These are phyloP conservation scores for Drosophila imparisetae DNA, from an alignment of 2,888 invertebrate genomes.

Conservation along the genomic window DNA sequence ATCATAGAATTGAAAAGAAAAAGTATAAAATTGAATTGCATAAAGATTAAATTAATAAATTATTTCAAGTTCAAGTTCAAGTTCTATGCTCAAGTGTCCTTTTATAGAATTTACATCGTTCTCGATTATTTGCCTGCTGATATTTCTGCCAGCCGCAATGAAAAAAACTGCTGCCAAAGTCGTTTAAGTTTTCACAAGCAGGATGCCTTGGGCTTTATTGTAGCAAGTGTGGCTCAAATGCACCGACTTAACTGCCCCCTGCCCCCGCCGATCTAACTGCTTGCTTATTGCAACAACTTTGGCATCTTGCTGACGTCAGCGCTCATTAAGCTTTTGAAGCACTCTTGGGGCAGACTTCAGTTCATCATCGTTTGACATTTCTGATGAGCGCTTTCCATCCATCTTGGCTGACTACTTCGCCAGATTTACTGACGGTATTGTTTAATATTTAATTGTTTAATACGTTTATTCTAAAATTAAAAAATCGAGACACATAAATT, in stretches of 20 bases:
- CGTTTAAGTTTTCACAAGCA: constrained; percentile 16
- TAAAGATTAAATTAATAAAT: neutral
- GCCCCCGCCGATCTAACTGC: neutral
- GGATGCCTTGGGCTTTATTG: neutral
- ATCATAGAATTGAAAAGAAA: neutral
- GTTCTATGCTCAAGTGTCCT: neutral
- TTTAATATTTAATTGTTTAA: neutral
- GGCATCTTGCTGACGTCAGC: constrained; percentile 39
- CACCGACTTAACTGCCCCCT: neutral
- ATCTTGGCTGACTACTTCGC: neutral
- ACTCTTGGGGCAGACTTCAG: neutral
- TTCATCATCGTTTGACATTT: constrained; percentile 13
- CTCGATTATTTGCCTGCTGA: neutral
- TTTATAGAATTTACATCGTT: neutral
- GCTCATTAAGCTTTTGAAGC: constrained; percentile 51
- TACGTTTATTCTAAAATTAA: neutral
- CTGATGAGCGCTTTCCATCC: neutral
- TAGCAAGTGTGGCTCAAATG: neutral
- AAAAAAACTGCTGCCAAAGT: constrained; percentile 15
- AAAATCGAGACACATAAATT: neutral
- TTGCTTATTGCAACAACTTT: constrained; percentile 40
- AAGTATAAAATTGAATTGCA: neutral
- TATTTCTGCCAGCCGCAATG: constrained; percentile 7
- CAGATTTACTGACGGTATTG: neutral
- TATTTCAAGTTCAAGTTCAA: neutral